These are phyloP conservation scores for Heliopora coerulea DNA, from an alignment of 92 coral and sea anemone genomes.

Conservation along the genomic window DNA sequence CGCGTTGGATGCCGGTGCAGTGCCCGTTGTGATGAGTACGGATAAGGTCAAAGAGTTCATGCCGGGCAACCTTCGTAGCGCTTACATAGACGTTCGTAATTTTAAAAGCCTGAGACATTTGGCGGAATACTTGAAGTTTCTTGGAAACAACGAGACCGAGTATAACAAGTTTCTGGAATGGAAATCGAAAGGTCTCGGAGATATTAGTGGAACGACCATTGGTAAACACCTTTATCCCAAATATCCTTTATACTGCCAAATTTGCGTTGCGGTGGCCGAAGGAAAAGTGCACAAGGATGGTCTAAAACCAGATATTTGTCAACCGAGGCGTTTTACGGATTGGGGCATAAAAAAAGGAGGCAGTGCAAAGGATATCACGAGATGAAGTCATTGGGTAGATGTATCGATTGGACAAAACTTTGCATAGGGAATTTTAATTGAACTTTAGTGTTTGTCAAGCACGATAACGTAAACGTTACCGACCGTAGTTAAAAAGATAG, in stretches of 20 bases:
- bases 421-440: too few relatives aligned
- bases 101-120: conserved; percentile 39
- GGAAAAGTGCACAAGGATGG: conserved; percentile 30
- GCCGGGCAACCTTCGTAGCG: conserved; percentile 77
- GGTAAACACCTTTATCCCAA: conserved; percentile 35
- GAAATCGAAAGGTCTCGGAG: conserved; percentile 52
- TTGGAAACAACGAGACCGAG: conserved; percentile 45
- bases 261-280: conserved; percentile 38
- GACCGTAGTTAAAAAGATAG: too few relatives aligned
- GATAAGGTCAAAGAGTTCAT: conserved; percentile 86
- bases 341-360: conserved; percentile 36
- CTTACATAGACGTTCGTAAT: conserved; percentile 47
- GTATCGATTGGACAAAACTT: too few relatives aligned
- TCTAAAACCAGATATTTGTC: conserved; percentile 20
- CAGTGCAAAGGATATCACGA: too few relatives aligned
- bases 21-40: conserved; percentile 92
- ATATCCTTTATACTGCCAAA: conserved; percentile 33
- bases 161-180: conserved; percentile 50
- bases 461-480: too few relatives aligned
- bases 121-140: conserved; percentile 46
- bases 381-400: too few relatives aligned
- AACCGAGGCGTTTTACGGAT: conserved; percentile 25
- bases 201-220: conserved; percentile 39
- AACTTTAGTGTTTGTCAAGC: too few relatives aligned
- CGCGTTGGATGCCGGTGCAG: conserved; percentile 86